Evolutionary conservation across 1,140 invertebrate species (phyloP).

Genomic region (Spodoptera litura): DNA sequence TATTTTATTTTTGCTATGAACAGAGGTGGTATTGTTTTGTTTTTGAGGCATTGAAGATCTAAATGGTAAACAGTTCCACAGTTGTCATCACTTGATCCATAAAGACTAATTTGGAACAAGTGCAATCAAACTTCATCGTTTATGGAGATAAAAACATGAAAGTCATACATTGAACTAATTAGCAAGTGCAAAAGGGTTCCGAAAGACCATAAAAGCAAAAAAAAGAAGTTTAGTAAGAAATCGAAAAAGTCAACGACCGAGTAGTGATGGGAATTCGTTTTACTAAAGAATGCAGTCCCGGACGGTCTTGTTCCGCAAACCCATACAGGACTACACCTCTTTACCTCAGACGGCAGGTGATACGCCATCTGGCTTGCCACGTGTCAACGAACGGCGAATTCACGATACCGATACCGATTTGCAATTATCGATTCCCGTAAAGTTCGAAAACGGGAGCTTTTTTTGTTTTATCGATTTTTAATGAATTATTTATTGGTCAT

Average conservation of each 20-base stretch:
- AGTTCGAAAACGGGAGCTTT: slow-evolving; percentile 6
- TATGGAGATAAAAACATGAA: neutral
- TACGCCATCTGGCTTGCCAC: slow-evolving; percentile 74
- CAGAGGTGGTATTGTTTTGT: no score
- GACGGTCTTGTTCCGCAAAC: slow-evolving; percentile 68
- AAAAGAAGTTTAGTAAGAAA: slow-evolving; percentile 48
- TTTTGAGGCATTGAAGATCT: no score
- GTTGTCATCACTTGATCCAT: no score
- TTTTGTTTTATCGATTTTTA: slow-evolving; percentile 51
- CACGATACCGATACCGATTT: slow-evolving; percentile 59
- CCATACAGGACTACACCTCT: slow-evolving; percentile 41
- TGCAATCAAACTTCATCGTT: no score
- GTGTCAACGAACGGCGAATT: slow-evolving; percentile 70
- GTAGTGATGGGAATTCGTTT: slow-evolving; percentile 66
- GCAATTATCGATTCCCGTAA: slow-evolving; percentile 68
- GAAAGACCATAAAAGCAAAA: neutral
- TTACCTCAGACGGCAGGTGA: slow-evolving; percentile 69
- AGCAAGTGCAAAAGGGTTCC: neutral
- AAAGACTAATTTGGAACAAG: no score
- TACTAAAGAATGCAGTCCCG: slow-evolving; percentile 70
- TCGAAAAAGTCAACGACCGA: slow-evolving; percentile 72
- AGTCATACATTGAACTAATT: neutral
- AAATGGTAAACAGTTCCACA: no score
- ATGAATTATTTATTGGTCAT: slow-evolving; percentile 54
- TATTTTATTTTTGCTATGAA: no score